Percentiles rank a stretch among this genome's conserved stretches.
Evolutionary conservation across 2,113 vertebrate species (phyloP).

Genomic region (Callaeas wilsoni): DNA sequence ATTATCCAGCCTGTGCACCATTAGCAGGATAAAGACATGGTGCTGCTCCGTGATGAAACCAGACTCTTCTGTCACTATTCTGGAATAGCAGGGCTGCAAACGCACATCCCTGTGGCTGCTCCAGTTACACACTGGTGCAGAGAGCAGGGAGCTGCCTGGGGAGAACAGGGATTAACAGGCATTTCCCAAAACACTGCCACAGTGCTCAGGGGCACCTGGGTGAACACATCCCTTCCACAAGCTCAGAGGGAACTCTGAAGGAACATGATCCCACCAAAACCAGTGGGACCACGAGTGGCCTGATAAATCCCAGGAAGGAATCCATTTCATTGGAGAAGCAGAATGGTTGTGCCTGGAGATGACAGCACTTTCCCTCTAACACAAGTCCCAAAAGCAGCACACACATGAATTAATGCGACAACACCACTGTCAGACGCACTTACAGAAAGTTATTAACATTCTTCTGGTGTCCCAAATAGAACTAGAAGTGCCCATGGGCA

Average conservation of each 20-base stretch:
- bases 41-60: not conserved
- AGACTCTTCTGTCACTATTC: not conserved
- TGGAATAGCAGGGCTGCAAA: not conserved
- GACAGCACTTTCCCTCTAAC: not conserved
- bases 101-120: not conserved
- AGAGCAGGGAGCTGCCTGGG: not conserved
- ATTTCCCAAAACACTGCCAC: not conserved
- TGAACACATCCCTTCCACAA: not conserved
- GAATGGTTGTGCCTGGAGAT: not conserved
- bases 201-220: not conserved
- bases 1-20: not conserved
- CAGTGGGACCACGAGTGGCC: fast-evolving
- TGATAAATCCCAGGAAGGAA: not conserved
- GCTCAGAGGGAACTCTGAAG: not conserved
- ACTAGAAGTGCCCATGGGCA: not conserved
- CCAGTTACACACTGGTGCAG: not conserved
- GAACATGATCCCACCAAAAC: not conserved
- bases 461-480: not conserved
- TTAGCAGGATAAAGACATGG: not conserved
- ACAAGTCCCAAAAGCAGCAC: not conserved
- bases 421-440: not conserved
- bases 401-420: not conserved
- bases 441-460: not conserved
- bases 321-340: not conserved
- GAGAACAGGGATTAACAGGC: not conserved